A percentile compares a stretch with the other conserved stretches of the same genome.
These are phyloP conservation scores for Drosophila barbarae DNA, from an alignment of 2,888 invertebrate species.

Conservation along the genomic window DNA sequence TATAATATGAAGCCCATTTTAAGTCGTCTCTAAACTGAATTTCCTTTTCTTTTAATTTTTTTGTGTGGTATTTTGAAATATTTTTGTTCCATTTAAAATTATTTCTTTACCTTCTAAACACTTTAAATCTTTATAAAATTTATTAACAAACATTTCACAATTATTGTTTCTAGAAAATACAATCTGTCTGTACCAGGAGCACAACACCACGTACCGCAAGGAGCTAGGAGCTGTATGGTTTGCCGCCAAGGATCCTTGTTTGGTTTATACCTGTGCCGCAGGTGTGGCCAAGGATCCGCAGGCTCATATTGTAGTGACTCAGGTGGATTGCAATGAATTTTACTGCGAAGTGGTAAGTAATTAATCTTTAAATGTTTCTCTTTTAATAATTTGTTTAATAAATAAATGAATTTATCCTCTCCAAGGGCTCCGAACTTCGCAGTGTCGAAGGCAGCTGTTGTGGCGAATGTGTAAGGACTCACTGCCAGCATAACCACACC, in stretches of 20 bases:
- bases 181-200: constrained; percentile 53
- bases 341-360: constrained; percentile 77
- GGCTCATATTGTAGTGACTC: constrained; percentile 60
- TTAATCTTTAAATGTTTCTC: rapidly evolving
- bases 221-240: constrained; percentile 76
- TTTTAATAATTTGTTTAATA: neutral
- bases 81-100: no score
- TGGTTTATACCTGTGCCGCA: constrained; percentile 71
- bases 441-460: constrained; percentile 74
- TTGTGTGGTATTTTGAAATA: neutral
- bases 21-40: neutral
- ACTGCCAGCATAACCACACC: constrained; percentile 74
- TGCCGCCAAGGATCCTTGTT: constrained; percentile 71
- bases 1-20: neutral
- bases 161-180: constrained; percentile 35
- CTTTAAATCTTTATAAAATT: neutral
- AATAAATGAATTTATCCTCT: neutral
- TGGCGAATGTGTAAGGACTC: constrained; percentile 77
- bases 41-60: neutral
- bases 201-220: constrained; percentile 56
- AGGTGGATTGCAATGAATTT: constrained; percentile 75
- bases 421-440: constrained; percentile 75
- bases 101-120: neutral
- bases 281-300: constrained; percentile 52
- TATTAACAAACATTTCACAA: neutral